These are phyloP conservation scores for Leuciscus idus DNA, from an alignment of 2,113 vertebrate genomes.

Conservation along the genomic window DNA sequence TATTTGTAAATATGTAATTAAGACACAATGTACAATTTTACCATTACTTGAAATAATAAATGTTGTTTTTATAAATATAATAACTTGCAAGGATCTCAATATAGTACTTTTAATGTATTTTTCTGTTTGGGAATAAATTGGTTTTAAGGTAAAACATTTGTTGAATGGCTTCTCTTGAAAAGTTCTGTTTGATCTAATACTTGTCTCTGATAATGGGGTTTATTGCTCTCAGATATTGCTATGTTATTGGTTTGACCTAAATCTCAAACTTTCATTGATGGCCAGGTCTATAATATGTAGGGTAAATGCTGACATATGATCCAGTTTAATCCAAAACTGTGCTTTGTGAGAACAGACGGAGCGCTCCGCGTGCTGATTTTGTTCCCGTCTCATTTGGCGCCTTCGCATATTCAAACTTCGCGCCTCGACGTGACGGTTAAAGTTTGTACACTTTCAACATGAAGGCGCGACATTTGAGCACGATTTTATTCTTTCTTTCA, in stretches of 20 bases:
- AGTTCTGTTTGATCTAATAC: no score
- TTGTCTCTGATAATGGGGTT: no score
- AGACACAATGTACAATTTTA: conserved; percentile 66
- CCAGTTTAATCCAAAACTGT: not conserved
- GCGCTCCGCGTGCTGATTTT: not conserved
- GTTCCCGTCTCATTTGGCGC: not conserved
- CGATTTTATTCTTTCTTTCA: not conserved
- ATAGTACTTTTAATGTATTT: not conserved
- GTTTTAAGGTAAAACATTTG: not conserved
- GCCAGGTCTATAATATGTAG: not conserved
- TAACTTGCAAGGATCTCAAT: not conserved
- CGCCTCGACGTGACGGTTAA: not conserved
- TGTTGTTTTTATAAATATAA: not conserved
- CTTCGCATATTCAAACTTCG: not conserved
- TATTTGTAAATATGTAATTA: conserved; percentile 75
- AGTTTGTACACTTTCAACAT: not conserved
- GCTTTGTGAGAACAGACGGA: not conserved
- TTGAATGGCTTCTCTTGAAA: not conserved
- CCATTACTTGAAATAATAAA: conserved; percentile 70
- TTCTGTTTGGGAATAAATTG: not conserved
- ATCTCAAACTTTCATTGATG: no score
- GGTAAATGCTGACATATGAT: not conserved
- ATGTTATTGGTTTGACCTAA: no score
- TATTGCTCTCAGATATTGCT: no score
- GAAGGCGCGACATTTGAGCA: not conserved